A percentile compares a stretch with the other conserved stretches of the same genome.
phyloP scores from a whole-genome alignment of 2,797 vertebrate species.

The Buceros bicornis region DNA sequence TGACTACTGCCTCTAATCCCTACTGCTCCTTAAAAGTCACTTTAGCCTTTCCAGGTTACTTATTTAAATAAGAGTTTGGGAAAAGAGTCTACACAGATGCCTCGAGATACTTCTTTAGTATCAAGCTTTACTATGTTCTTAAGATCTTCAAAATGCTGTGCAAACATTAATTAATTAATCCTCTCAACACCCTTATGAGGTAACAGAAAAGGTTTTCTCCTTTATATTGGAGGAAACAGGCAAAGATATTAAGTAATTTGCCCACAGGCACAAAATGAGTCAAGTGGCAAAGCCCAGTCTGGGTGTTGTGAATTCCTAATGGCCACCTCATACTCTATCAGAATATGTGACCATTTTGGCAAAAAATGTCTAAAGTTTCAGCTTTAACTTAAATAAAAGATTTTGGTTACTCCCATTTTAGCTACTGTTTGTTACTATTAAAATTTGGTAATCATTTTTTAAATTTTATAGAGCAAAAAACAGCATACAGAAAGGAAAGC shows the following conservation, averaged over 20 bases:
- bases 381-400: neutral
- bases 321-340: neutral
- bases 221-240: constrained; percentile 39
- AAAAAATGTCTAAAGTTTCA: neutral
- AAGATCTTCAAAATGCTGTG: neutral
- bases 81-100: neutral
- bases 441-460: neutral
- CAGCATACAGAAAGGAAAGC: constrained; percentile 51
- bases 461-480: constrained; percentile 10
- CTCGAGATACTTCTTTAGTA: constrained; percentile 24
- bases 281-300: constrained; percentile 11
- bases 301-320: constrained; percentile 12
- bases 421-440: neutral
- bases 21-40: neutral
- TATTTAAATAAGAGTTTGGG: neutral
- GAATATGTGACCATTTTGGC: neutral
- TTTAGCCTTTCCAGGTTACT: neutral
- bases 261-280: constrained; percentile 46
- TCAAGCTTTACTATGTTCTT: neutral
- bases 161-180: constrained; percentile 41
- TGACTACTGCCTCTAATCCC: neutral
- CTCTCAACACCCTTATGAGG: constrained; percentile 37
- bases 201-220: constrained; percentile 29
- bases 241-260: constrained; percentile 32
- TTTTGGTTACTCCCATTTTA: neutral